Evolutionary conservation across 2,797 vertebrate genomes (phyloP).

Genomic region (Gastrophryne carolinensis): DNA sequence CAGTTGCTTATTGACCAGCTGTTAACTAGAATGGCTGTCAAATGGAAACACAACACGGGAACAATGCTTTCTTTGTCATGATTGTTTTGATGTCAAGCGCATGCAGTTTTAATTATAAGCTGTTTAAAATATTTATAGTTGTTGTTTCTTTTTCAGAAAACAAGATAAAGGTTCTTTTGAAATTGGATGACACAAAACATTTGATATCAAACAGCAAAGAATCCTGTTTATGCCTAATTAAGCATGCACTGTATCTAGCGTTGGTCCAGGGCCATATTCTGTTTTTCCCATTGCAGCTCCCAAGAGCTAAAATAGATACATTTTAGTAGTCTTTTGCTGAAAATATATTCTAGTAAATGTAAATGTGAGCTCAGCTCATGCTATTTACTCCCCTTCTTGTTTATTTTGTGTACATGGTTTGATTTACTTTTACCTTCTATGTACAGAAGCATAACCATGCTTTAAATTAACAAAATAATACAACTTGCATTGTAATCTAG

Average conservation of each 20-base stretch:
- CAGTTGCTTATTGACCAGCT: constrained; percentile 58
- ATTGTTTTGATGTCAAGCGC: constrained; percentile 62
- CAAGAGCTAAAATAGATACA: constrained; percentile 14
- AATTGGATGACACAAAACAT: constrained; percentile 67
- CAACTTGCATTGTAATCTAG: neutral
- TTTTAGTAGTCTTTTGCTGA: neutral
- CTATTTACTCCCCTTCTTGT: neutral
- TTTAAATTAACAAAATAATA: neutral
- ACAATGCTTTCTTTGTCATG: constrained; percentile 56
- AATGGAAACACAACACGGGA: constrained; percentile 53
- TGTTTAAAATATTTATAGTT: constrained; percentile 70
- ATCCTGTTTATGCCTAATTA: constrained; percentile 60
- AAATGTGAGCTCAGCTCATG: neutral
- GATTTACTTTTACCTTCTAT: neutral
- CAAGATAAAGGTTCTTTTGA: constrained; percentile 69
- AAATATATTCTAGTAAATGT: neutral
- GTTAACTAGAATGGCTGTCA: constrained; percentile 50
- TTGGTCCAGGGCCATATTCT: constrained; percentile 54
- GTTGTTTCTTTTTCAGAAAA: constrained; percentile 62
- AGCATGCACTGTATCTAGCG: constrained; percentile 63
- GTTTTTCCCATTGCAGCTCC: constrained; percentile 5
- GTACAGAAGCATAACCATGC: neutral
- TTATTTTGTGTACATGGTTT: neutral
- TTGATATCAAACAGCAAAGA: constrained; percentile 60
- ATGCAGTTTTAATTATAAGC: constrained; percentile 73